phyloP scores from a whole-genome alignment of 1,140 invertebrate genomes.

The Drosophila aff. region DNA sequence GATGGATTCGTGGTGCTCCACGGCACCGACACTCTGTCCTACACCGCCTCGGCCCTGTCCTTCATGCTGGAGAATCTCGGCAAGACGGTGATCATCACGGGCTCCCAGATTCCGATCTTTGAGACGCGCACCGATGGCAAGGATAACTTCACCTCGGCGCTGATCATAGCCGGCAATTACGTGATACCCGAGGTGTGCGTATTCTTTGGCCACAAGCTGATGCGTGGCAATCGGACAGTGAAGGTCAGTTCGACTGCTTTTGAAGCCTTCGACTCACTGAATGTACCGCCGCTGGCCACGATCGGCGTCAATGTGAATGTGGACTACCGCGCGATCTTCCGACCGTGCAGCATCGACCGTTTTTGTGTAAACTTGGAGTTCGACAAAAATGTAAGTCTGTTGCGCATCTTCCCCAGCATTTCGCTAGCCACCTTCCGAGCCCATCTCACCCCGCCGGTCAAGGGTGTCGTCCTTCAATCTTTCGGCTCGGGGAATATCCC shows the following conservation, averaged over 20 bases:
- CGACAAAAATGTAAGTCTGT: slow-evolving; percentile 93
- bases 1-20: slow-evolving; percentile 98
- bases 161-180: slow-evolving; percentile 96
- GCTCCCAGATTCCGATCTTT: slow-evolving; percentile 95
- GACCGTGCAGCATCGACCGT: slow-evolving; percentile 89
- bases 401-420: slow-evolving; percentile 96
- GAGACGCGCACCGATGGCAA: slow-evolving; percentile 95
- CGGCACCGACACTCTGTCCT: slow-evolving; percentile 98
- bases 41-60: slow-evolving; percentile 97
- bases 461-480: slow-evolving; percentile 95
- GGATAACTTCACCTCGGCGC: slow-evolving; percentile 95
- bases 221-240: slow-evolving; percentile 94
- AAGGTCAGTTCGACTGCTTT: slow-evolving; percentile 93
- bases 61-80: slow-evolving; percentile 98
- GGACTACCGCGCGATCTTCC: slow-evolving; percentile 92
- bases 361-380: slow-evolving; percentile 92
- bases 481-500: slow-evolving; percentile 98
- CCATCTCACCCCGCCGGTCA: slow-evolving; percentile 93
- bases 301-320: slow-evolving; percentile 92
- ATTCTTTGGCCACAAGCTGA: slow-evolving; percentile 95
- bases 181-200: slow-evolving; percentile 97
- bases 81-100: slow-evolving; percentile 97
- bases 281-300: slow-evolving; percentile 92
- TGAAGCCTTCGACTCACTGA: slow-evolving; percentile 96
- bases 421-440: slow-evolving; percentile 91